phyloP scores from a whole-genome alignment of 2,888 invertebrate species.

The Mesochorus sp. region DNA sequence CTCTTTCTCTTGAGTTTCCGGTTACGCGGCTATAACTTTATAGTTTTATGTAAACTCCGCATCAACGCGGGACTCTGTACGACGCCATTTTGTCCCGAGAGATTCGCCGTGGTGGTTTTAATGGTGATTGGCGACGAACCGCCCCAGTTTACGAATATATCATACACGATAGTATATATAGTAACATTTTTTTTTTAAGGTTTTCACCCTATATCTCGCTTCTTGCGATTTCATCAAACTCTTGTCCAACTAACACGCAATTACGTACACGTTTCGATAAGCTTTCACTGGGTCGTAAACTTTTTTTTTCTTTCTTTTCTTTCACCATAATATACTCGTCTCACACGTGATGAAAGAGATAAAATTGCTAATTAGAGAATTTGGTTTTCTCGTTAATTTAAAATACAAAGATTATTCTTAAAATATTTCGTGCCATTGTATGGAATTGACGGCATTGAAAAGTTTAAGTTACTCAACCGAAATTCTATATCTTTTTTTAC shows the following conservation, averaged over 20 bases:
- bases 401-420: too few species aligned
- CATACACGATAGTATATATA: slow-evolving; percentile 28
- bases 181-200: slow-evolving; percentile 70
- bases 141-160: slow-evolving; percentile 49
- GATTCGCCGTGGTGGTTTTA: slow-evolving; percentile 71
- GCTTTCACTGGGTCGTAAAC: slow-evolving; percentile 67
- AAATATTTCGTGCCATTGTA: too few species aligned
- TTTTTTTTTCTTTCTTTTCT: slow-evolving; percentile 3
- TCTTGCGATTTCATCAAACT: slow-evolving; percentile 52
- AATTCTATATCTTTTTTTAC: too few species aligned
- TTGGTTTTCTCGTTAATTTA: too few species aligned
- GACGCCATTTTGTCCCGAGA: slow-evolving; percentile 42
- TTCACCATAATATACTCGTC: background rate
- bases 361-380: too few species aligned
- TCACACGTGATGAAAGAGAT: too few species aligned
- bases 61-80: slow-evolving; percentile 69
- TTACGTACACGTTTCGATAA: slow-evolving; percentile 72
- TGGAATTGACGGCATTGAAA: too few species aligned
- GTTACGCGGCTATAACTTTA: slow-evolving; percentile 78
- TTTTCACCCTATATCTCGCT: slow-evolving; percentile 61
- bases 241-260: slow-evolving; percentile 75
- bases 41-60: slow-evolving; percentile 82
- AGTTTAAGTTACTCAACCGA: too few species aligned
- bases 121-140: slow-evolving; percentile 79
- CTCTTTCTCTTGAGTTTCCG: slow-evolving; percentile 64